Conservation (phyloP, 2,888 invertebrate species). For the Clivina fossor region DNA sequence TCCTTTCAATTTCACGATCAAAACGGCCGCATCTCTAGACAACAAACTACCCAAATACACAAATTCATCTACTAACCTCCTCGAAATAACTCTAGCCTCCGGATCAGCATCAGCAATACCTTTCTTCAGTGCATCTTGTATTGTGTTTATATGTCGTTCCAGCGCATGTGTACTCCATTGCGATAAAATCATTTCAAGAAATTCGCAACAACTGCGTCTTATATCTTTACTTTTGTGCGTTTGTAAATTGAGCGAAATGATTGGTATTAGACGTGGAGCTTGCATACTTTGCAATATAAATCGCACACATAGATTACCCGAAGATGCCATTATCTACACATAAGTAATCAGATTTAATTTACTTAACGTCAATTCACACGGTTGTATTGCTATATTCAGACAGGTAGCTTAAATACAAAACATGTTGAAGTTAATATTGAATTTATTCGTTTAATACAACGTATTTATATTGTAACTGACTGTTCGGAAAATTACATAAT, state of each 20-base stretch:
- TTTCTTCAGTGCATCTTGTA: conserved; percentile 82
- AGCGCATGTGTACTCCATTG: conserved; percentile 84
- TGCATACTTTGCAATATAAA: conserved; percentile 87
- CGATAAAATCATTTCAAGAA: conserved; percentile 79
- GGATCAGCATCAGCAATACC: conserved; percentile 94
- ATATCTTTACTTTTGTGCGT: conserved; percentile 92
- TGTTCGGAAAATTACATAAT: too few species aligned
- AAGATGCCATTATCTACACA: conserved; percentile 80
- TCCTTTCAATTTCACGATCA: too few species aligned
- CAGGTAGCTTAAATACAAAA: too few species aligned
- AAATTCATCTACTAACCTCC: too few species aligned
- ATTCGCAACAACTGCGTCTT: conserved; percentile 75
- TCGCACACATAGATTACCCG: conserved; percentile 81
- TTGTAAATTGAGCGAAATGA: conserved; percentile 72
- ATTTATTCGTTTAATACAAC: too few species aligned
- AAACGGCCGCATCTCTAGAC: too few species aligned
- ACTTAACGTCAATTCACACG: too few species aligned
- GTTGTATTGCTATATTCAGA: conserved; percentile 21
- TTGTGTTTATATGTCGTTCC: conserved; percentile 74
- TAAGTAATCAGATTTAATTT: too few species aligned
- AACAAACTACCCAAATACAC: too few species aligned
- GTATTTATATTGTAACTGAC: too few species aligned
- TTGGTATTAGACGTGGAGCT: conserved; percentile 76
- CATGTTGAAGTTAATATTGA: too few species aligned
- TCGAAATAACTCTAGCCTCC: conserved; percentile 77